These are phyloP conservation scores for Geotria australis DNA, from an alignment of 2,797 vertebrate genomes.

Conservation along the genomic window DNA sequence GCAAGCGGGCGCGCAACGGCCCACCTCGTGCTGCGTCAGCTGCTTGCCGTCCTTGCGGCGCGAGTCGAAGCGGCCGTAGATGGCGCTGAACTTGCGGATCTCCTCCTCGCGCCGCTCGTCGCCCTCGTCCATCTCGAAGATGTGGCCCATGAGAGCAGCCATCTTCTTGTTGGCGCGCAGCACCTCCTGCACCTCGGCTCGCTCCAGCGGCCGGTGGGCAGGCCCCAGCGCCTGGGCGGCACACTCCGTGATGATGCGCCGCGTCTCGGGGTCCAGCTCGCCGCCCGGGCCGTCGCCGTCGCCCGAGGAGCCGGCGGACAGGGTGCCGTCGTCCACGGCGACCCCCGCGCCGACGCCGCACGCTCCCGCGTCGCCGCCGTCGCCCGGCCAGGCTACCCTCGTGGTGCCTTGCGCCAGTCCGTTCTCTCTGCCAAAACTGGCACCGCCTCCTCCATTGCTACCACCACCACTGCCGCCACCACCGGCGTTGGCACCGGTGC, in stretches of 20 bases:
- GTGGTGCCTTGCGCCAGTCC: too few relatives aligned
- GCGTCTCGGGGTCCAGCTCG: constrained; percentile 41
- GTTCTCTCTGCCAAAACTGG: too few relatives aligned
- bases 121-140: constrained; percentile 54
- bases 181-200: constrained; percentile 33
- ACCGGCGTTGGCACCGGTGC: too few relatives aligned
- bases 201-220: constrained; percentile 26
- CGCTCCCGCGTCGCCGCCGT: too few relatives aligned
- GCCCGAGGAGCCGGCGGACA: constrained; percentile 7
- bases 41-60: constrained; percentile 72
- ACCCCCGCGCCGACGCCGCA: too few relatives aligned
- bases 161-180: constrained; percentile 80
- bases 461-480: too few relatives aligned
- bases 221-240: constrained; percentile 53
- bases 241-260: constrained; percentile 36
- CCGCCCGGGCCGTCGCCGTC: constrained; percentile 14
- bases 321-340: too few relatives aligned
- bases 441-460: too few relatives aligned
- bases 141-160: constrained; percentile 62
- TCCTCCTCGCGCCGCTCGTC: constrained; percentile 60
- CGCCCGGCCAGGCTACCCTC: too few relatives aligned
- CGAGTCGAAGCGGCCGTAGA: constrained; percentile 76
- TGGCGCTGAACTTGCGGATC: constrained; percentile 71
- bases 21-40: constrained; percentile 78
- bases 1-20: too few relatives aligned